Percentiles rank a stretch among this genome's conserved stretches.
Evolutionary conservation across 2,888 invertebrate genomes (phyloP).

Genomic region (Eupithecia inturbata): DNA sequence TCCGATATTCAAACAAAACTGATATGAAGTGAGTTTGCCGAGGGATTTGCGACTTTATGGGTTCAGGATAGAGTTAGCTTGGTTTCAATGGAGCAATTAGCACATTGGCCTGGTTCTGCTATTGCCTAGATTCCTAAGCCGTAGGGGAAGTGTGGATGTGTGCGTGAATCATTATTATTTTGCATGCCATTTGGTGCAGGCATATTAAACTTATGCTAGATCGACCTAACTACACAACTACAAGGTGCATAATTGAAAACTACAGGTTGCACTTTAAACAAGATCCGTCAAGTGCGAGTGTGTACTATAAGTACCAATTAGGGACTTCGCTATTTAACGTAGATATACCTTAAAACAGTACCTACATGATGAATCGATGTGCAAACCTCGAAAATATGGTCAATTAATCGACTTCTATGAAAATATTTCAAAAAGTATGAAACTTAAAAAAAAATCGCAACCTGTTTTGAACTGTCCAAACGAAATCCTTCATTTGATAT

Average conservation of each 20-base stretch:
- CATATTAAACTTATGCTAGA: background rate
- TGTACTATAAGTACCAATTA: no score
- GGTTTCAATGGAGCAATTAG: constrained; percentile 49
- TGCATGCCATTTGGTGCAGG: background rate
- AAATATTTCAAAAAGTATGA: no score
- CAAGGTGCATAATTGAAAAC: background rate
- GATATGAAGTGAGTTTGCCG: background rate
- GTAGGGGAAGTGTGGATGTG: background rate
- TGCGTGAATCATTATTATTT: background rate
- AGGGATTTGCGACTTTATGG: background rate
- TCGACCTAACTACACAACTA: background rate
- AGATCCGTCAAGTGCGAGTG: no score
- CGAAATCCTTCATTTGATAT: no score
- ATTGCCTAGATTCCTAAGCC: constrained; percentile 41
- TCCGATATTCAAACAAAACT: background rate
- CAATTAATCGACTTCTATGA: no score
- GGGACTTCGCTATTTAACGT: no score
- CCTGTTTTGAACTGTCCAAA: no score
- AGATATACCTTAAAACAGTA: no score
- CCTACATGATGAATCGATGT: no score
- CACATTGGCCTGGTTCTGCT: constrained; percentile 50
- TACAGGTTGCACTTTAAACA: no score
- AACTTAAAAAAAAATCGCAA: no score
- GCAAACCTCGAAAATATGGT: no score
- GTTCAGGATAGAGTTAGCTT: background rate